These are phyloP conservation scores for Acanthopagrus latus DNA, from an alignment of 2,797 vertebrate species.

Conservation along the genomic window DNA sequence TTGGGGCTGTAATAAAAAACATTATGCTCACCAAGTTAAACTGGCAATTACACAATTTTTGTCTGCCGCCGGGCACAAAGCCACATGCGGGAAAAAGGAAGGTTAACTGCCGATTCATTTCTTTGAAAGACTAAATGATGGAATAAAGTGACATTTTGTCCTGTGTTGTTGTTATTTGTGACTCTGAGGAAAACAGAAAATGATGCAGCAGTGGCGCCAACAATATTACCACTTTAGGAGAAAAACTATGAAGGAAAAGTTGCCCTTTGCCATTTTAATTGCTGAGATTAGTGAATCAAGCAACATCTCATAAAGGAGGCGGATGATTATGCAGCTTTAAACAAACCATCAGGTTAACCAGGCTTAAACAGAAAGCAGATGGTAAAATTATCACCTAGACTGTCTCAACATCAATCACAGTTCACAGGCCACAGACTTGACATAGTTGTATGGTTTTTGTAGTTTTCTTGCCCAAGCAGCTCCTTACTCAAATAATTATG, in stretches of 20 bases:
- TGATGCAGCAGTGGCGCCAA: too few species aligned
- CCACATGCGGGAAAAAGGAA: too few species aligned
- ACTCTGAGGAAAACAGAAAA: too few species aligned
- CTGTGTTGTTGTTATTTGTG: too few species aligned
- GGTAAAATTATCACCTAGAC: not conserved
- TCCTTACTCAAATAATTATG: not conserved
- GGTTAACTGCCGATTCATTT: too few species aligned
- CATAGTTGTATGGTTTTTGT: not conserved
- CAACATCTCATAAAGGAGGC: not conserved
- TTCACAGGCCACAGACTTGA: not conserved
- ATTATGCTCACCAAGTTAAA: not conserved
- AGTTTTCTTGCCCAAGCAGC: not conserved
- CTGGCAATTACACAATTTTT: too few species aligned
- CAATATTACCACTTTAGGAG: too few species aligned
- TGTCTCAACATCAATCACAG: not conserved
- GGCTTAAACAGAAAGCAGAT: not conserved
- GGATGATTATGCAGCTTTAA: not conserved
- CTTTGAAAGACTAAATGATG: too few species aligned
- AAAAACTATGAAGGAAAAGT: too few species aligned
- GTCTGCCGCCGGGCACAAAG: too few species aligned
- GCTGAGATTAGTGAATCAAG: not conserved
- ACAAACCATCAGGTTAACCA: not conserved
- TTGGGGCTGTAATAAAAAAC: not conserved
- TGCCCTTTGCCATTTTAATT: not conserved
- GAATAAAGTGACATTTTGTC: too few species aligned